Conservation (phyloP, 1,140 invertebrate species). For the Andrena cerasifolii region DNA sequence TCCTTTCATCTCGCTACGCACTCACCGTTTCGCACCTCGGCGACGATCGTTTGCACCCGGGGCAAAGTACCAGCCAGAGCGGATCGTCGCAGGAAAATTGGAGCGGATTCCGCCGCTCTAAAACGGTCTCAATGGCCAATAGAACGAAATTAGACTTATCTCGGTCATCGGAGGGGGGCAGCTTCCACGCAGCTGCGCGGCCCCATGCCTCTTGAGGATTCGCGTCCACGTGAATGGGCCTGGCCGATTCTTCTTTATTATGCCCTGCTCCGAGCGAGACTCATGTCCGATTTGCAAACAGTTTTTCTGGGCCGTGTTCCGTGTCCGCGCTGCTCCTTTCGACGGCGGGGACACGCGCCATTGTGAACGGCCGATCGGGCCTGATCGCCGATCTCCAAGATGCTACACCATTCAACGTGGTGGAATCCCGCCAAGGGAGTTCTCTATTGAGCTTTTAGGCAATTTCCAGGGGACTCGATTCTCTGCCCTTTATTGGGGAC, state of each 20-base stretch:
- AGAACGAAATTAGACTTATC: conserved; percentile 75
- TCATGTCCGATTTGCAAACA: conserved; percentile 65
- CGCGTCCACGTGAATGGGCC: conserved; percentile 45
- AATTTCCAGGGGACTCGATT: conserved; percentile 53
- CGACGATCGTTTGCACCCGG: neutral
- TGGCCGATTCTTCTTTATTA: conserved; percentile 41
- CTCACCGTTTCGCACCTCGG: conserved; percentile 58
- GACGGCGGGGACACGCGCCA: conserved; percentile 59
- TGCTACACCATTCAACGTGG: conserved; percentile 44
- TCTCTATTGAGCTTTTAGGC: conserved; percentile 39
- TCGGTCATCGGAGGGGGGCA: conserved; percentile 60
- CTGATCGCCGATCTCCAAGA: conserved; percentile 46
- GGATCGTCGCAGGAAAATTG: conserved; percentile 59
- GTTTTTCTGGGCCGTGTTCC: neutral
- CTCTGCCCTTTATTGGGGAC: conserved; percentile 29
- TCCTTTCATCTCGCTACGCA: conserved; percentile 44
- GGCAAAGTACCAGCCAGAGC: neutral
- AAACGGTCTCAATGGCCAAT: conserved; percentile 44
- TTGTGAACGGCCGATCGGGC: conserved; percentile 55
- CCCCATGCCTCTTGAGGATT: neutral
- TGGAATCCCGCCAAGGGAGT: conserved; percentile 5
- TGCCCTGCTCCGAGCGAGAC: neutral
- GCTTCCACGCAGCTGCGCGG: conserved; percentile 57
- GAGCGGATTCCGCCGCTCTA: conserved; percentile 63
- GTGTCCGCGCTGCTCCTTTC: conserved; percentile 61